Conservation (phyloP, 2,888 invertebrate genomes). For the Monopis laevigella region DNA sequence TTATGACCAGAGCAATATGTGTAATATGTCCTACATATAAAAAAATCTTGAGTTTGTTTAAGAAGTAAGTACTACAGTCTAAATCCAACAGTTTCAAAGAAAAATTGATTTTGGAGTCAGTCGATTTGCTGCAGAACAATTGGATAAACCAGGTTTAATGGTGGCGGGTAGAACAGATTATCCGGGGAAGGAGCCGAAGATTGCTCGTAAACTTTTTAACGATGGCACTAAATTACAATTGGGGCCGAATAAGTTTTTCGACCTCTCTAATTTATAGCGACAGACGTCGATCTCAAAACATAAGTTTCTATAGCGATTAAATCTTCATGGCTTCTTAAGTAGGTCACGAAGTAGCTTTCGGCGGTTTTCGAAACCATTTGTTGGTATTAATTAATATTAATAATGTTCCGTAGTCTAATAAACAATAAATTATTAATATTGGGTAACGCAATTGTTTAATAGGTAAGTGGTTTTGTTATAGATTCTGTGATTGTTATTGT, state of each 20-base stretch:
- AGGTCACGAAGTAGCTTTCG: too few species aligned
- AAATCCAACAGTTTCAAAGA: conserved; percentile 6
- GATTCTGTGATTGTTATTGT: too few species aligned
- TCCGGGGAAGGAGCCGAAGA: conserved; percentile 34
- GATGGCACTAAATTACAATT: conserved; percentile 45
- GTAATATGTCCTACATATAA: too few species aligned
- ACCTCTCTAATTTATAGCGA: conserved; percentile 41
- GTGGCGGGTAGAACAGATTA: conserved; percentile 41
- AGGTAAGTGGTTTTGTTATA: too few species aligned
- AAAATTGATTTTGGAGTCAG: conserved; percentile 15
- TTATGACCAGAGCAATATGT: too few species aligned
- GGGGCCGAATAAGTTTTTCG: conserved; percentile 38
- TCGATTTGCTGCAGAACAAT: conserved; percentile 17
- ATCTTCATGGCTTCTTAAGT: conserved; percentile 1
- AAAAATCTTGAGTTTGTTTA: too few species aligned
- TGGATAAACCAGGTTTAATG: conserved; percentile 19
- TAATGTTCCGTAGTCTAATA: too few species aligned
- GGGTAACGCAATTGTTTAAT: too few species aligned
- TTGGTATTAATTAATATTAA: too few species aligned
- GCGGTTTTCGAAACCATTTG: too few species aligned
- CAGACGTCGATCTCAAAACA: conserved; percentile 28
- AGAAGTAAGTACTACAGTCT: conserved; percentile 8
- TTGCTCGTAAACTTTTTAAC: conserved; percentile 52
- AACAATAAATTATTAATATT: too few species aligned
- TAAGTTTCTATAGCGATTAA: conserved; percentile 21